These are phyloP conservation scores for Nipponia nippon DNA, from an alignment of 2,113 vertebrate species.

Conservation along the genomic window DNA sequence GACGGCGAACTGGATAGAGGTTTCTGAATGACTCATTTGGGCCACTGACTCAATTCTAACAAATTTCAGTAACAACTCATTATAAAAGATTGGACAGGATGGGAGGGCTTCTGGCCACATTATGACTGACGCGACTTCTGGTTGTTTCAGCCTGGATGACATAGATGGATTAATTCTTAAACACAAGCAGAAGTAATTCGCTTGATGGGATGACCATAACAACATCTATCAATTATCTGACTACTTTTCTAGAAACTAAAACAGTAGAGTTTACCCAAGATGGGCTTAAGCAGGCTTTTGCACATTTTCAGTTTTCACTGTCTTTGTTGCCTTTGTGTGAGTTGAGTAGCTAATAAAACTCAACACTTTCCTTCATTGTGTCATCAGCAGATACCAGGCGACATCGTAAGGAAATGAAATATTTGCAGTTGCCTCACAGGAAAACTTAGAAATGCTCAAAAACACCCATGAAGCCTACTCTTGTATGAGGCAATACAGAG, in stretches of 20 bases:
- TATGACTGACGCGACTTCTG: background rate
- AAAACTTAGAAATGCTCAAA: background rate
- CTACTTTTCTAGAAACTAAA: background rate
- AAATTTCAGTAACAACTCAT: background rate
- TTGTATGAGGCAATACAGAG: background rate
- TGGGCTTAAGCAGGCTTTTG: background rate
- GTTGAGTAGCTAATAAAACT: background rate
- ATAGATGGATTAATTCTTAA: background rate
- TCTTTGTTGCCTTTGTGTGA: background rate
- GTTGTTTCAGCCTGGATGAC: background rate
- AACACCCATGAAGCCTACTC: background rate
- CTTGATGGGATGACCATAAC: background rate
- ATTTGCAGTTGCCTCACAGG: background rate
- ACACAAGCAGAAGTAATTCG: background rate
- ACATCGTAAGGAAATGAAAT: background rate
- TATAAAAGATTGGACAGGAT: background rate
- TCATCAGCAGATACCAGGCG: background rate
- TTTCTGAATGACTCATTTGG: background rate
- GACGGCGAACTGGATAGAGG: background rate
- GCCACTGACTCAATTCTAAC: background rate
- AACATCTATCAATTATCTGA: background rate
- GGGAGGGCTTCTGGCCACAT: background rate
- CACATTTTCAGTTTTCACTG: background rate
- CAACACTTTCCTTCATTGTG: background rate
- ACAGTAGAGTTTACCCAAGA: background rate